Percentiles rank a stretch among this genome's conserved stretches.
Evolutionary conservation across 2,888 invertebrate species (phyloP).

Genomic region (Drosophila basisetae): DNA sequence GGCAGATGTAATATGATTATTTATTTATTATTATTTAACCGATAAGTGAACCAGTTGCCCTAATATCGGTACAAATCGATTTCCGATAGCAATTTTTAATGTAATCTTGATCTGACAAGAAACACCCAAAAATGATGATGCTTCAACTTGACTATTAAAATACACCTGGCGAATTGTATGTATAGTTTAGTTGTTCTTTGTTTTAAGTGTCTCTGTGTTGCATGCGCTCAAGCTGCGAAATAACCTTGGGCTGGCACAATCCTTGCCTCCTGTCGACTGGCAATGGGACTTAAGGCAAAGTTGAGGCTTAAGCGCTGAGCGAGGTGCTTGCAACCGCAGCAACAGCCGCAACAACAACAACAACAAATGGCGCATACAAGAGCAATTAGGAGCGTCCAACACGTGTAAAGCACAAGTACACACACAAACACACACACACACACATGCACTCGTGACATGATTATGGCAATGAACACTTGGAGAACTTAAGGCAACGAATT

Average conservation of each 20-base stretch:
- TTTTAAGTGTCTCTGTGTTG: neutral
- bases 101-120: neutral
- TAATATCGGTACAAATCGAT: neutral
- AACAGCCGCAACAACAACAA: slow-evolving; percentile 26
- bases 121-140: neutral
- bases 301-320: slow-evolving; percentile 24
- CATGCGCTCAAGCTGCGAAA: neutral
- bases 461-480: slow-evolving; percentile 58
- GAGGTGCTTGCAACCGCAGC: slow-evolving; percentile 31
- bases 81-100: neutral
- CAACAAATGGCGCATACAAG: slow-evolving; percentile 52
- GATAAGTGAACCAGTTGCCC: neutral
- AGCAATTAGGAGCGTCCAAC: slow-evolving; percentile 69
- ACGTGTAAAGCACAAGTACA: slow-evolving; percentile 46
- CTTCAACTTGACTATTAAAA: neutral
- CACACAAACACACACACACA: slow-evolving; percentile 4
- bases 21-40: neutral
- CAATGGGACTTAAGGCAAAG: slow-evolving; percentile 9
- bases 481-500: slow-evolving; percentile 28
- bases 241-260: neutral
- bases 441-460: slow-evolving; percentile 52
- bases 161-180: neutral
- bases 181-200: neutral
- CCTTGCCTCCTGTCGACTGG: neutral
- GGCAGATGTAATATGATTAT: neutral